Evolutionary conservation across 2,888 invertebrate genomes (phyloP).

Genomic region (Copidosoma aretas): DNA sequence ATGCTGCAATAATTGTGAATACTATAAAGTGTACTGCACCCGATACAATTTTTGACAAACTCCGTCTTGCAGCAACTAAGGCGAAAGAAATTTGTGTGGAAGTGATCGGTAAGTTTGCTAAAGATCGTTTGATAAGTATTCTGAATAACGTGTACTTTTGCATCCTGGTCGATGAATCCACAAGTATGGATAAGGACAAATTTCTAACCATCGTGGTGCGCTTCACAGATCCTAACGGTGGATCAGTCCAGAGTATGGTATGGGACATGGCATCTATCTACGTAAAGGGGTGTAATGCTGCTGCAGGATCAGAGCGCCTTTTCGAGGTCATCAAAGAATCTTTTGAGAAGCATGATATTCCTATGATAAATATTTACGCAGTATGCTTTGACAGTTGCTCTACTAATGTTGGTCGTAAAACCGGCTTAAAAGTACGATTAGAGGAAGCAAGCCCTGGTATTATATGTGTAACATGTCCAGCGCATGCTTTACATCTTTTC

Average conservation of each 20-base stretch:
- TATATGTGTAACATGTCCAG: not conserved
- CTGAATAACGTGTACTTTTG: not conserved
- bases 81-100: not conserved
- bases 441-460: not conserved
- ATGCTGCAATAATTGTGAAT: no score
- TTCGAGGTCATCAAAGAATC: not conserved
- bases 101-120: not conserved
- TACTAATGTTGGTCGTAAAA: not conserved
- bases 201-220: not conserved
- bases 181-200: not conserved
- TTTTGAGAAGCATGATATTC: not conserved
- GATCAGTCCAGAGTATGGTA: not conserved
- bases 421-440: conserved; percentile 5
- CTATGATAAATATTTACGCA: not conserved
- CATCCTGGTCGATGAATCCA: not conserved
- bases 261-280: not conserved
- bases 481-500: not conserved
- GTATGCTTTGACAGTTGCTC: conserved; percentile 6
- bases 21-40: no score
- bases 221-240: not conserved
- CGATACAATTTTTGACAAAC: no score
- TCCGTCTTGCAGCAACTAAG: not conserved
- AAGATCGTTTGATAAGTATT: not conserved
- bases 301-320: not conserved
- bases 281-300: not conserved